Base-by-base conservation (phyloP, 2,113 vertebrate genomes). In the Gasterosteus nipponicus region DNA sequence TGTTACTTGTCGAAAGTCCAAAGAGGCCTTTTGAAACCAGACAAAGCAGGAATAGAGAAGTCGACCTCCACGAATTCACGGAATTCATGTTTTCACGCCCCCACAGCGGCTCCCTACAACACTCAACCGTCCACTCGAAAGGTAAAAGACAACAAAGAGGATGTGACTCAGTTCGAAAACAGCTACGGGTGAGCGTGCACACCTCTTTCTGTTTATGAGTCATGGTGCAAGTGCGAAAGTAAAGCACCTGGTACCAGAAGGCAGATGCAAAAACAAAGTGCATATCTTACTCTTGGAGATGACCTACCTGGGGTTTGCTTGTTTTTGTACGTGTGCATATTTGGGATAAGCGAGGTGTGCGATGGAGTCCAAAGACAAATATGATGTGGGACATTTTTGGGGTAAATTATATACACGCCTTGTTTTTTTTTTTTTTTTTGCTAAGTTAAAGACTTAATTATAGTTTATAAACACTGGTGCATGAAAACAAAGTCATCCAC, bases 91-190 rank as follows among this genome's bases (percentile, higher is more conserved):
- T 72, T 68, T 63, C 33, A 70, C 1, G 0, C 35, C 42, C 66
- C 42, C 66, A 72, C 67, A 67, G 35, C 35, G 18, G 0, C 65
- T n/a, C 15, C 46, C 18, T 42, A 61, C 57, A 54, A 33, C 9
- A 69, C 18, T 59, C 14, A 3, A 66, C 56, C 1, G 7, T 74
- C 62, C 76, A 69, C 71, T 47, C 75, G 18, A 81, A 81, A 83
- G 16, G 46, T 51, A 61, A 33, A 67, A 54, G 73, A 87, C 73
- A 87, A 77, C 49, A 53, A 77, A 83, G 22, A 75, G 78, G 68
- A 87, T 78, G 73, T 90, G 87, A 85, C 57, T 88, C 84, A 81
- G 35, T 10, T 46, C 11, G 42, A 74, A 81, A 78, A 73, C 73
- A 66, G 22, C 41, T n/a, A 66, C 26, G 10, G 31, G n/a, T 38